Evolutionary conservation across 2,888 invertebrate species (phyloP).

Genomic region (Aleiodes alternator): DNA sequence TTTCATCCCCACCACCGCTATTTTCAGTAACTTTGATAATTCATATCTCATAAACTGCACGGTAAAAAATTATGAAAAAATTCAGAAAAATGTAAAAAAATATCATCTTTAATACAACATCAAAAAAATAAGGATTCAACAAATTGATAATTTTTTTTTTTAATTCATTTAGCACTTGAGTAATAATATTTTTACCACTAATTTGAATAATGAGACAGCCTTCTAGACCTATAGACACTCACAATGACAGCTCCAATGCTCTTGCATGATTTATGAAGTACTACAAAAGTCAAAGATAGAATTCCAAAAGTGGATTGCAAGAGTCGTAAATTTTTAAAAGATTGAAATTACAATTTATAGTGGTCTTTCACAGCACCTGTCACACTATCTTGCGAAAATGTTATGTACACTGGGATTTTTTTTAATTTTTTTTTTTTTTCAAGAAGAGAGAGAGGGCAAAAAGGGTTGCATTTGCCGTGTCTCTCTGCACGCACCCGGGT

Average conservation of each 20-base stretch:
- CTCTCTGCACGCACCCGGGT: constrained; percentile 32
- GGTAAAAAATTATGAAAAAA: too few species aligned
- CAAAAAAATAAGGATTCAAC: too few species aligned
- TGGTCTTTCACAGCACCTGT: constrained; percentile 68
- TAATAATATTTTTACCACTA: not conserved
- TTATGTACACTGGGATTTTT: constrained; percentile 9
- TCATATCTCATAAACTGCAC: too few species aligned
- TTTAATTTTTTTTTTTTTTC: too few species aligned
- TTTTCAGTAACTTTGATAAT: too few species aligned
- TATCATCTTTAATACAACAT: too few species aligned
- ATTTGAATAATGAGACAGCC: not conserved
- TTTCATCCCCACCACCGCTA: too few species aligned
- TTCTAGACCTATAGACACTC: not conserved
- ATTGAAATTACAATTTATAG: constrained; percentile 63
- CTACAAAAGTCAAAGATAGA: constrained; percentile 34
- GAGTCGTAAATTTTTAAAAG: constrained; percentile 21
- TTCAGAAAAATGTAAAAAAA: too few species aligned
- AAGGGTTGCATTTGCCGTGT: constrained; percentile 28
- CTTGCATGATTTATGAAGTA: not conserved
- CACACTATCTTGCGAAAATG: constrained; percentile 58
- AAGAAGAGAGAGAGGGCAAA: not conserved
- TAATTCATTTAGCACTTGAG: not conserved
- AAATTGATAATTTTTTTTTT: not conserved
- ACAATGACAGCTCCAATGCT: constrained; percentile 1
- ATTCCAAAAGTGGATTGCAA: not conserved